Conservation (phyloP, 2,113 vertebrate genomes). For the Campylomormyrus numenius region DNA sequence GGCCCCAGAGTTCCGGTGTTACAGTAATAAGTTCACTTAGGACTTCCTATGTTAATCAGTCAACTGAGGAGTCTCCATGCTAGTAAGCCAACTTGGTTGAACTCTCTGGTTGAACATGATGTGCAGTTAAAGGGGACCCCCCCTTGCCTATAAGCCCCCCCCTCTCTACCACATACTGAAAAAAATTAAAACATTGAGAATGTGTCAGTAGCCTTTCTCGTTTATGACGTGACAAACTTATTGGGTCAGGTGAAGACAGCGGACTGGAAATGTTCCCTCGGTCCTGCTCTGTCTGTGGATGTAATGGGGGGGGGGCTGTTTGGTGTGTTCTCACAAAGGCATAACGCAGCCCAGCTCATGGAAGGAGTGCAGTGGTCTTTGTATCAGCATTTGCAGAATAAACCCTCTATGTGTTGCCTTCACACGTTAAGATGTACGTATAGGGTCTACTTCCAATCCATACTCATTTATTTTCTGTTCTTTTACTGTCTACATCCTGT, state of each 20-base stretch:
- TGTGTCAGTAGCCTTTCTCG: constrained; percentile 29
- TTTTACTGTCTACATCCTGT: not conserved
- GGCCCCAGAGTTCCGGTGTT: not conserved
- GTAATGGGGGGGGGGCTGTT: not conserved
- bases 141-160: not conserved
- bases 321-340: not conserved
- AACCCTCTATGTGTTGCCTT: not conserved
- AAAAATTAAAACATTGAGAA: not conserved
- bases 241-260: constrained; percentile 53
- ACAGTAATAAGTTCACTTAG: constrained; percentile 29
- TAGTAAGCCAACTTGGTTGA: not conserved
- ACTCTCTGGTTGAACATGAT: not conserved
- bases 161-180: not conserved
- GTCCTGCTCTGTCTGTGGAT: not conserved
- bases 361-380: constrained; percentile 41
- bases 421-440: not conserved
- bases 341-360: not conserved
- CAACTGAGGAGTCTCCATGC: not conserved
- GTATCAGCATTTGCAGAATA: constrained; percentile 49
- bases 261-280: not conserved
- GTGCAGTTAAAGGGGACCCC: not conserved
- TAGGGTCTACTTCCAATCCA: not conserved
- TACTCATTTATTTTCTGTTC: not conserved
- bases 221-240: constrained; percentile 58
- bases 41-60: not conserved